A percentile compares a stretch with the other conserved stretches of the same genome.
These are phyloP conservation scores for Umimayanthus kanabou DNA, from an alignment of 92 coral and sea anemone species.

Conservation along the genomic window DNA sequence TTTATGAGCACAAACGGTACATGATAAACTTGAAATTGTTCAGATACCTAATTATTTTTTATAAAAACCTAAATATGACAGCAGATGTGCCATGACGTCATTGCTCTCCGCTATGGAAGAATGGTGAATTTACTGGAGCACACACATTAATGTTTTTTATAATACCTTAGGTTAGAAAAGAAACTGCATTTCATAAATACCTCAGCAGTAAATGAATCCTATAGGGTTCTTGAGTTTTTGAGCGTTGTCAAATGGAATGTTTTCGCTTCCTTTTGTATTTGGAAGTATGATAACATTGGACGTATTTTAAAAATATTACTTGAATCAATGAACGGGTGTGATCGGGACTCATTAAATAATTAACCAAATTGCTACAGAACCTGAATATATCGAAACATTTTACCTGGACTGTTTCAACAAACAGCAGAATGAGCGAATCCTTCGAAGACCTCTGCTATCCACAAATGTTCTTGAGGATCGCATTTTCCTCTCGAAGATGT, in stretches of 20 bases:
- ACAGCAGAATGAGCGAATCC: not conserved
- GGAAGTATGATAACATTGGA: conserved; percentile 2
- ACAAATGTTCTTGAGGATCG: not conserved
- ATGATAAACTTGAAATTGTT: not conserved
- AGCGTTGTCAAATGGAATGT: not conserved
- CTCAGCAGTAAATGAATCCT: not conserved
- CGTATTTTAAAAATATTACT: not conserved
- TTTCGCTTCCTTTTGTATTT: not conserved
- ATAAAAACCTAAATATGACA: not conserved
- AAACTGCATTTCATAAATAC: not conserved
- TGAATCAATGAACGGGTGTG: not conserved
- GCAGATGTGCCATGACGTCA: not conserved
- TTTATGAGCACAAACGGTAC: not conserved
- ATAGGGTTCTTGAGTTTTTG: not conserved
- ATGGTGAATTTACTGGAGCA: not conserved
- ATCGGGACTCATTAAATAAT: not conserved
- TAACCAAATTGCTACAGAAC: not conserved
- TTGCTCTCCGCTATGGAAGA: too few relatives aligned
- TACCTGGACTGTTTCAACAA: not conserved
- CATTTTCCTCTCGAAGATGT: conserved; percentile 8
- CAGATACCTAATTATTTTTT: not conserved
- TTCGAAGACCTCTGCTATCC: too few relatives aligned
- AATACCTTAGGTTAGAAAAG: not conserved
- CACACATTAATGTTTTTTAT: too few relatives aligned
- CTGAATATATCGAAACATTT: not conserved